Conservation (phyloP, 2,888 invertebrate genomes). For the Lasioglossum zephyrum region DNA sequence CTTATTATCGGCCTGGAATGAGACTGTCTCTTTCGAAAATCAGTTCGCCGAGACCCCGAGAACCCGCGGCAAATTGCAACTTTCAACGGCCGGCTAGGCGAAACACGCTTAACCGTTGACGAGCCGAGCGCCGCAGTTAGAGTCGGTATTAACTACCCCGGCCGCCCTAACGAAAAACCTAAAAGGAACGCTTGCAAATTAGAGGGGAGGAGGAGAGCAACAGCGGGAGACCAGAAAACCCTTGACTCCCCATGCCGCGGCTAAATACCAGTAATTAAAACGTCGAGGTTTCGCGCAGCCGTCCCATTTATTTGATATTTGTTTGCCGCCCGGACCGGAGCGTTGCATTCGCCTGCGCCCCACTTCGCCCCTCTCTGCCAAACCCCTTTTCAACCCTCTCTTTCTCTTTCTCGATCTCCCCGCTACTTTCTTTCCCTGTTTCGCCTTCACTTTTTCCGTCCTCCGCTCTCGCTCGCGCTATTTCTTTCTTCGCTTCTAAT, state of each 20-base stretch:
- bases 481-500: neutral
- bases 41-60: slow-evolving; percentile 7
- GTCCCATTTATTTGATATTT: slow-evolving; percentile 72
- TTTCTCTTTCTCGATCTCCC: neutral
- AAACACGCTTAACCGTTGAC: slow-evolving; percentile 1
- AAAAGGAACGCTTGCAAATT: slow-evolving; percentile 41
- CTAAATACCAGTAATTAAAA: slow-evolving; percentile 74
- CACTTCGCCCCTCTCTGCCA: neutral
- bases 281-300: slow-evolving; percentile 67
- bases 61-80: slow-evolving; percentile 29
- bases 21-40: slow-evolving; percentile 54
- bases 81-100: neutral
- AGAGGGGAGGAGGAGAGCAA: neutral
- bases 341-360: slow-evolving; percentile 39
- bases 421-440: neutral
- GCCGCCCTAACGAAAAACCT: slow-evolving; percentile 25
- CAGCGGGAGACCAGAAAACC: slow-evolving; percentile 18
- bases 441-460: neutral
- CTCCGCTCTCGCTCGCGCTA: neutral
- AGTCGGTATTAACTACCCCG: neutral
- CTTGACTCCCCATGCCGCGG: slow-evolving; percentile 47
- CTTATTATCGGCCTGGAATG: slow-evolving; percentile 46
- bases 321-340: slow-evolving; percentile 47
- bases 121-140: neutral
- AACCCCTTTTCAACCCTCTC: neutral